Conservation (phyloP, 2,797 vertebrate species). For the Lagorchestes hirsutus region DNA sequence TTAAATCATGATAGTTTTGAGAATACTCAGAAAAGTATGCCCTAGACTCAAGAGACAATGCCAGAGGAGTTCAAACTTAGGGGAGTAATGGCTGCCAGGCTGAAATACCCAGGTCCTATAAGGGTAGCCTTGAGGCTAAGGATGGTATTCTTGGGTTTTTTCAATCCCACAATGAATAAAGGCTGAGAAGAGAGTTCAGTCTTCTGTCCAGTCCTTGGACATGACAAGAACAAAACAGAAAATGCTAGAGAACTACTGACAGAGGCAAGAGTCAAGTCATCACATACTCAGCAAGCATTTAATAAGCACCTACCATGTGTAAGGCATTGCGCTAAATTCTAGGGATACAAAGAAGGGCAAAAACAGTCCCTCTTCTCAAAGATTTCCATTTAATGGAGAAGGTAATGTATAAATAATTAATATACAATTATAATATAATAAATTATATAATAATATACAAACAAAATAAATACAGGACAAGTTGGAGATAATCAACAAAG, state of each 20-base stretch:
- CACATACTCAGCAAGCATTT: neutral
- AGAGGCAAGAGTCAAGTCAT: neutral
- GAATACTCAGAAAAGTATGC: neutral
- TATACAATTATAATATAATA: too few relatives aligned
- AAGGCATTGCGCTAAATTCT: neutral
- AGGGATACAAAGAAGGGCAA: neutral
- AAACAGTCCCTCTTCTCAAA: neutral
- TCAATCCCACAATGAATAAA: neutral
- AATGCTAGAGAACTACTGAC: too few relatives aligned
- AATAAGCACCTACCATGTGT: neutral
- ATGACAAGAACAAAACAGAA: neutral
- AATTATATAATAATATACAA: too few relatives aligned
- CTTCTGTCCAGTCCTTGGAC: neutral
- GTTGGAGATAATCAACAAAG: neutral
- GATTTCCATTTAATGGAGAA: neutral
- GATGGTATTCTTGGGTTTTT: neutral
- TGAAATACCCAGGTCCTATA: neutral
- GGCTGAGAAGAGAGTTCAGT: neutral
- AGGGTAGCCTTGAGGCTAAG: neutral
- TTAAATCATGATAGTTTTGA: neutral
- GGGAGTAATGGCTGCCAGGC: neutral
- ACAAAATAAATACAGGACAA: neutral
- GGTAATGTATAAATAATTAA: neutral
- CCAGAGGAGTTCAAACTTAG: neutral
- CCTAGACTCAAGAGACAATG: neutral